Evolutionary conservation across 2,113 vertebrate species (phyloP).

Genomic region (Eonycteris spelaea): DNA sequence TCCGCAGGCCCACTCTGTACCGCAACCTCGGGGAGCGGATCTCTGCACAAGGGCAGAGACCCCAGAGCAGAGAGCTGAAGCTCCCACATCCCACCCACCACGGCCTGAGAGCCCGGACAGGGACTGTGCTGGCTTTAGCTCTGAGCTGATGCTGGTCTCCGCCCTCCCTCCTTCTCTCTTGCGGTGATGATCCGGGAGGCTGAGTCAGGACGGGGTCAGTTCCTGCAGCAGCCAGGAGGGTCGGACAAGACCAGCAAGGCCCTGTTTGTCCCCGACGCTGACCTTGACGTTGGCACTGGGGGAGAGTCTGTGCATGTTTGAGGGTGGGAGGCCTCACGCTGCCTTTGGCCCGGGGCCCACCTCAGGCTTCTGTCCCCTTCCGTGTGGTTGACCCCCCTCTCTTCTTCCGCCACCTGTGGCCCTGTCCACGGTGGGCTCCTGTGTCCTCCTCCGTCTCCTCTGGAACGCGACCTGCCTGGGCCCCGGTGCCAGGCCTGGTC

Average conservation of each 20-base stretch:
- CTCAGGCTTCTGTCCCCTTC: too few species aligned
- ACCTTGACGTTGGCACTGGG: too few species aligned
- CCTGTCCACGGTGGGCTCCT: not conserved
- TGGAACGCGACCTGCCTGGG: not conserved
- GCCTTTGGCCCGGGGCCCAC: too few species aligned
- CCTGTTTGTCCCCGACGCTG: rapidly evolving
- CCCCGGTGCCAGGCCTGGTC: not conserved
- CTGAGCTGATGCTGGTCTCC: too few species aligned
- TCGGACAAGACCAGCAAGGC: not conserved
- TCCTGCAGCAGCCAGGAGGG: not conserved
- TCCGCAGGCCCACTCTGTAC: not conserved
- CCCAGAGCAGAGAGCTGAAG: too few species aligned
- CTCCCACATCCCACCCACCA: too few species aligned
- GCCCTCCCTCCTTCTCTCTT: not conserved
- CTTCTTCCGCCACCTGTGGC: not conserved
- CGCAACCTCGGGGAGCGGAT: not conserved
- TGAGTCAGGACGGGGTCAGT: rapidly evolving
- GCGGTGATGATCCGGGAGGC: not conserved
- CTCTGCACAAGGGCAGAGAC: not conserved
- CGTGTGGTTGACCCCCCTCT: not conserved
- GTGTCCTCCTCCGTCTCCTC: not conserved
- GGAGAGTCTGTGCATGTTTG: not conserved
- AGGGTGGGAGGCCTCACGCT: not conserved
- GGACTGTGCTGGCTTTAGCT: too few species aligned
- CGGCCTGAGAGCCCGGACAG: not conserved